A percentile compares a stretch with the other conserved stretches of the same genome.
These are phyloP conservation scores for Cylas formicarius DNA, from an alignment of 1,140 invertebrate genomes.

Conservation along the genomic window DNA sequence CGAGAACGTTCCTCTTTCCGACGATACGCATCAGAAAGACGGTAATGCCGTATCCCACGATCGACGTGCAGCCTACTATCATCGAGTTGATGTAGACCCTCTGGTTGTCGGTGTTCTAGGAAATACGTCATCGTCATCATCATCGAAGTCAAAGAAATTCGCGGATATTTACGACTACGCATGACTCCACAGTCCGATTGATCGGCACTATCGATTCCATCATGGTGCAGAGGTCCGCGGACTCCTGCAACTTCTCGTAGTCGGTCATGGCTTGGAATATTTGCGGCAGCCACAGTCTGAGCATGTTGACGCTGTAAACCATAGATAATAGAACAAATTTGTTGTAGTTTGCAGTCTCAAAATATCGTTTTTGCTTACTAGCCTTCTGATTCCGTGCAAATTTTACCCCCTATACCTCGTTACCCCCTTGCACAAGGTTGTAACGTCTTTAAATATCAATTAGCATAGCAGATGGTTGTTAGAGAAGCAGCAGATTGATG, in stretches of 20 bases:
- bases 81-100: conserved; percentile 30
- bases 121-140: no score
- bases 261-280: conserved; percentile 29
- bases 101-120: conserved; percentile 26
- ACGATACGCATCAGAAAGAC: conserved; percentile 21
- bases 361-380: no score
- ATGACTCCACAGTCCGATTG: conserved; percentile 13
- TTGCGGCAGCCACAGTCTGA: conserved; percentile 27
- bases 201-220: conserved; percentile 12
- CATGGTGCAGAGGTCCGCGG: conserved; percentile 24
- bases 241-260: conserved; percentile 19
- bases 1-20: conserved; percentile 25
- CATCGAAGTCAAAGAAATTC: neutral
- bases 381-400: no score
- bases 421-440: no score
- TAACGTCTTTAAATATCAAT: no score
- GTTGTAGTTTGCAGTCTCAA: no score
- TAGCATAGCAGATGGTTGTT: no score
- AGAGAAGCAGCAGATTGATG: no score
- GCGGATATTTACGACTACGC: conserved; percentile 20
- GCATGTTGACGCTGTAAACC: conserved; percentile 19
- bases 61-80: conserved; percentile 21
- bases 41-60: conserved; percentile 19
- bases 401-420: no score
- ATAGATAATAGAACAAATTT: no score